phyloP scores from a whole-genome alignment of 53 echinoderm and acorn worm genomes.

The Glandiceps talaboti region DNA sequence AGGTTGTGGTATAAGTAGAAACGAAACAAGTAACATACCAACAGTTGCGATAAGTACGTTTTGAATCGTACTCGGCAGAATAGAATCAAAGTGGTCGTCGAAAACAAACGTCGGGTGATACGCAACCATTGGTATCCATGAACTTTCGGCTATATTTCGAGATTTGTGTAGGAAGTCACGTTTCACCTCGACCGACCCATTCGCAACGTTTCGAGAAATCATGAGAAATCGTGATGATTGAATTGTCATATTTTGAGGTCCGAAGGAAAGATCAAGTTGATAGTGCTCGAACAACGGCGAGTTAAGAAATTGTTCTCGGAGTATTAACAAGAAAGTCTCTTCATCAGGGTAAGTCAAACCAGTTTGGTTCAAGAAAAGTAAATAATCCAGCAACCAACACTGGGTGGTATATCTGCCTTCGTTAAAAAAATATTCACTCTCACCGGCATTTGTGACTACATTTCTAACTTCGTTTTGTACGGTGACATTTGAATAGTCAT shows the following conservation, averaged over 20 bases:
- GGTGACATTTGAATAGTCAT: slow-evolving; percentile 17
- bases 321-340: slow-evolving; percentile 9
- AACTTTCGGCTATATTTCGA: slow-evolving; percentile 10
- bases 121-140: slow-evolving; percentile 24
- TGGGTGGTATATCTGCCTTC: neutral
- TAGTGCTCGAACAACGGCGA: slow-evolving; percentile 3
- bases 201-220: slow-evolving; percentile 10
- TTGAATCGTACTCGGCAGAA: slow-evolving; percentile 38
- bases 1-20: slow-evolving; percentile 39
- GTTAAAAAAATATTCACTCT: neutral
- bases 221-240: slow-evolving; percentile 31
- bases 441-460: slow-evolving; percentile 3
- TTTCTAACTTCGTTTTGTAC: slow-evolving; percentile 18
- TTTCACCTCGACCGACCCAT: slow-evolving; percentile 7
- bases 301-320: slow-evolving; percentile 9
- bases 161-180: slow-evolving; percentile 18
- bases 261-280: slow-evolving; percentile 21
- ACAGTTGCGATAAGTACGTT: slow-evolving; percentile 33
- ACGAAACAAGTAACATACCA: slow-evolving; percentile 33
- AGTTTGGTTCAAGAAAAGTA: slow-evolving; percentile 5
- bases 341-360: slow-evolving; percentile 1
- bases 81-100: slow-evolving; percentile 30
- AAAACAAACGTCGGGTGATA: slow-evolving; percentile 39
- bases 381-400: slow-evolving; percentile 33
- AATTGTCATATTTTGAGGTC: slow-evolving; percentile 3